Evolutionary conservation across 2,113 vertebrate genomes (phyloP), one percentile per base, ranked within the genome.

Genomic region (Gambusia holbrooki): DNA sequence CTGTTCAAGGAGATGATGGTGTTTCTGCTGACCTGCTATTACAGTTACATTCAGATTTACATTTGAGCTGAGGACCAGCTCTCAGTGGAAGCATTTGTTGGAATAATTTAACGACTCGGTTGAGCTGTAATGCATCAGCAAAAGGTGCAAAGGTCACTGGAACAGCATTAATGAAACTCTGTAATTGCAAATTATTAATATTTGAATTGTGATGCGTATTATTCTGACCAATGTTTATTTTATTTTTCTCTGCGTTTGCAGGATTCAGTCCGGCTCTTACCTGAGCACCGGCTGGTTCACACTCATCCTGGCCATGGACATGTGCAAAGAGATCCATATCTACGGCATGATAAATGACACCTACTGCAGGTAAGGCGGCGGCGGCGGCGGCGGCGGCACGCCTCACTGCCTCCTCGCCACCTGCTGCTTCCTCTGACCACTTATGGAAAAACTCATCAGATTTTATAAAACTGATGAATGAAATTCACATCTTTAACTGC

Each of bases 211-310:
- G 62, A 79, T 79, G 17, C 58, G 29, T 37, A 4, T 77, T 19
- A 27, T 4, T 70, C 14, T 75, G 1, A 69, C 66, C 70, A 42
- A 42, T 13, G 15, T 42, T 42, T 15, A 1, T 8, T 37, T 37
- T 2, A 2, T 37, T 37, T 11, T 2, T 12, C 3, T 48, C 89
- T 87, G 22, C 94, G 19, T 80, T 92, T 84, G 77, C 95, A 99
- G 98, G 94, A 96, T 98, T 88, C 96, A 97, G 93, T 99, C 98
- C 1, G 98, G 98, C 76, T 97, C 98, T 14, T 99, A 99, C 90
- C 97, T 99, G 93, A 99, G 98, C 93, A 99, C 98, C 0, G 98
- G 98, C 40, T 99, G 98, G 98, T 99, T 99, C 90, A 99, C 98
- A 19, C 95, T 99, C 90, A 96, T 99, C 93, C 96, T 99, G 82